Base-by-base conservation (phyloP, 2,888 invertebrate genomes). In the Deladenus siricidicola region DNA sequence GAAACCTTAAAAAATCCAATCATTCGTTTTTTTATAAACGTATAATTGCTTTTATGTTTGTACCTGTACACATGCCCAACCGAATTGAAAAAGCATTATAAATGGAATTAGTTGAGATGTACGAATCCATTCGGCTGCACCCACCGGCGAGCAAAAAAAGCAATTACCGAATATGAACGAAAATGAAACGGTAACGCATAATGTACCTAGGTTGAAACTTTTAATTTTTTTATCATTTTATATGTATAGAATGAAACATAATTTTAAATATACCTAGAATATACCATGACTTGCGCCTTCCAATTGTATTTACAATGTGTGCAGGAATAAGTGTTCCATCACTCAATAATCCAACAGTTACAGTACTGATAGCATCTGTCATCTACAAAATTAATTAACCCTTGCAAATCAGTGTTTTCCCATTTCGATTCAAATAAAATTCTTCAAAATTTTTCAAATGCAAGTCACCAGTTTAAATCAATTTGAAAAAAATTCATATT, bases 281-380 rank as follows among this genome's bases (percentile, higher is more conserved):
- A 84, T 92, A 90, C 90, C 90, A 91, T 1, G 87, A 84, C 83
- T 91, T 90, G 75, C 90, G 82, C 75, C 85, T 85, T 0, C 90
- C 90, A 82, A 89, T 89, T 71, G 83, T 83, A 19, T 51, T 39
- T 6, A 65, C 55, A 24, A 73, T 56, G 66, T 85, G 86, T 70
- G 86, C 82, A 76, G 86, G 82, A 69, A 84, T 84, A 67, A 39
- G 80, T 77, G 68, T 86, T 85, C 44, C 85, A 85, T 76, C 92
- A 2, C 89, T 88, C 79, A 89, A 84, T 63, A 87, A 82, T 3
- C 92, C 92, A 63, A 92, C 87, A 75, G 92, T 86, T 0, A 91
- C 90, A 24, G 91, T 91, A 21, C 87, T 85, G 58, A 91, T 51
- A 23, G 87, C 90, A 83, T 92, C 91, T 29, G 88, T 87, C 26